phyloP scores from a whole-genome alignment of 2,797 vertebrate genomes.

The Falco columbarius region DNA sequence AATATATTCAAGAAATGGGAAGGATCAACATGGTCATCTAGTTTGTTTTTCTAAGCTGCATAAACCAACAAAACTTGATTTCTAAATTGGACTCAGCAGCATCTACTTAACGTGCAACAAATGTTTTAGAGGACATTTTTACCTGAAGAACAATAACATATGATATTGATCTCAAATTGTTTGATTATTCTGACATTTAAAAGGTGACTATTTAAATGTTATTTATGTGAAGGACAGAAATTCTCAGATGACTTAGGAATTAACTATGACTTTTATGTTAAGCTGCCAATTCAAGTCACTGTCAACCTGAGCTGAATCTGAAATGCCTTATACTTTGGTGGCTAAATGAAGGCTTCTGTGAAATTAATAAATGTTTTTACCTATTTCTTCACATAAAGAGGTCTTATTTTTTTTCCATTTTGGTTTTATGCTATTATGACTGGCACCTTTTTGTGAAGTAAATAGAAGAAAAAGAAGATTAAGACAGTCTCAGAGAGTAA shows the following conservation, averaged over 20 bases:
- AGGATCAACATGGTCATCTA: background rate
- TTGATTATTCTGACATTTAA: background rate
- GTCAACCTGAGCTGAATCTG: background rate
- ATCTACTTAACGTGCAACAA: background rate
- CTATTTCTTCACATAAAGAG: background rate
- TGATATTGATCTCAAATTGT: background rate
- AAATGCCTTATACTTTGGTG: background rate
- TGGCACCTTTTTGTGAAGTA: background rate
- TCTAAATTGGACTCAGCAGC: background rate
- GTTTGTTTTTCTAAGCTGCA: background rate
- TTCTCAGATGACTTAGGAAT: background rate
- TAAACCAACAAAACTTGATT: background rate
- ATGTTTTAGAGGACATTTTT: background rate
- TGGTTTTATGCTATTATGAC: background rate
- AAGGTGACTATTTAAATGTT: background rate
- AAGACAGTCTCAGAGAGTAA: background rate
- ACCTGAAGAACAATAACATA: background rate
- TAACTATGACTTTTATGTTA: background rate
- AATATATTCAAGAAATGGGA: background rate
- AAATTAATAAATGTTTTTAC: background rate
- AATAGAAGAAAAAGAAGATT: background rate
- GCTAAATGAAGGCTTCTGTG: background rate
- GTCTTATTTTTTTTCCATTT: background rate
- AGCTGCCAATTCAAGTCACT: background rate
- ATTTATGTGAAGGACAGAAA: background rate